Base-by-base conservation (phyloP, 2,888 invertebrate genomes). In the Rambutsinella grinnellia region DNA sequence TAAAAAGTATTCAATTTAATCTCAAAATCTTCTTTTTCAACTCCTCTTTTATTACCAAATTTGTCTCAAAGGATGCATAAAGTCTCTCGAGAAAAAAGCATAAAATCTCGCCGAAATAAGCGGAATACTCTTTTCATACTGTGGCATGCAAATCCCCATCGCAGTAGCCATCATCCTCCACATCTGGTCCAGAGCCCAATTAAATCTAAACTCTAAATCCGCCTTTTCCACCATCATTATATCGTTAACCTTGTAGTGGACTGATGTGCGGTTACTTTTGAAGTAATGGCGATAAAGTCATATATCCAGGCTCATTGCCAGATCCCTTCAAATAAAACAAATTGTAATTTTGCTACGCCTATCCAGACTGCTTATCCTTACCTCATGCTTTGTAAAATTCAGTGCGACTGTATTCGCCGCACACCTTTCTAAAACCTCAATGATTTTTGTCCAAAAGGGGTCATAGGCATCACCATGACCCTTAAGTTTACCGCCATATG, bases 111-210 rank as follows among this genome's bases (percentile, higher is more conserved):
- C 58, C 3, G 75, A 62, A n/a, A 79, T 75, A 1, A 79, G 26
- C 0, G 78, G 78, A 15, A 79, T 70, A 21, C 26, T 62, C 13
- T 21, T 54, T 19, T 79, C 63, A 6, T 72, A 63, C 2, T 24
- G 44, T 0, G 76, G 63, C 76, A 76, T 76, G 65, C 80, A 81
- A 13, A 54, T 23, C 1, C 80, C 80, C 8, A 81, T 27, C 15
- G 77, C 78, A 0, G 80, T 81, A 0, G 79, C 68, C 51, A 79
- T 70, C 28, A 81, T 75, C 17, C 67, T 28, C 70, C 76, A 81
- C 47, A 69, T 66, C 69, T 51, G 65, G 27, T 81, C 80, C 2
- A 81, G 57, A 0, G 71, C 80, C 68, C 70, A 79, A 24, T 81
- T 81, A 27, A 81, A 81, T 5, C 65, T 44, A 58, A 56, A 81